Base-by-base conservation (phyloP, 2,113 vertebrate species). In the Lamprotornis superbus region DNA sequence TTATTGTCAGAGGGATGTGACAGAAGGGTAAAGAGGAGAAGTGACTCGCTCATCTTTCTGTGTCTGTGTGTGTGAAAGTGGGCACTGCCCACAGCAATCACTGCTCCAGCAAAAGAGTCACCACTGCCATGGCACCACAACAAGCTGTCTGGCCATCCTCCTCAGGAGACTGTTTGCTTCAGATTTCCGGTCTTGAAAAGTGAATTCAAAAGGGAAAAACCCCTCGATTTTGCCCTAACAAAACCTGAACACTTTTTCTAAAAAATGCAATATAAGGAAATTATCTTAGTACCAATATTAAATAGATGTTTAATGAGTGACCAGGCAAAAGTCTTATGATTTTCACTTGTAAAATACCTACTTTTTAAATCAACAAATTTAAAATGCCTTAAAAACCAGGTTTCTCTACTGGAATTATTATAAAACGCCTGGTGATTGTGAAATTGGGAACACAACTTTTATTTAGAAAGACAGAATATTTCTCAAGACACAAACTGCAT, bases 391-490 rank as follows among this genome's bases (percentile, higher is more conserved):
- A 12, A 57, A 76, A 39, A 40, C 0, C 15, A 47, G 9, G 31
- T 70, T 80, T 84, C 4, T 55, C 57, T 70, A 17, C 40, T 64
- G 46, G 57, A 83, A 53, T 73, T 60, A 42, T 69, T 89, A 90
- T 33, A 63, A 86, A 77, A 85, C 46, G 21, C 14, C 68, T 44
- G 47, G 8, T 40, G 75, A 70, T 71, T 94, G 31, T 37, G 53
- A 84, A 92, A 89, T 56, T 59, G 0, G 52, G 47, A 93, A 49
- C 35, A 76, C 5, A 81, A 46, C 9, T 84, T 87, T 37, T 44
- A n/a, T 71, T 70, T 94, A 82, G 84, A 87, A 91, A 78, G 56
- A 40, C 52, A 63, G 44, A 87, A 59, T 39, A 87, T 68, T 91
- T 82, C 74, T 94, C 74, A 79, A 85, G 57, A 30, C 37, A 63